These are phyloP conservation scores for Gymnogyps californianus DNA, from an alignment of 2,113 vertebrate species.

Conservation along the genomic window DNA sequence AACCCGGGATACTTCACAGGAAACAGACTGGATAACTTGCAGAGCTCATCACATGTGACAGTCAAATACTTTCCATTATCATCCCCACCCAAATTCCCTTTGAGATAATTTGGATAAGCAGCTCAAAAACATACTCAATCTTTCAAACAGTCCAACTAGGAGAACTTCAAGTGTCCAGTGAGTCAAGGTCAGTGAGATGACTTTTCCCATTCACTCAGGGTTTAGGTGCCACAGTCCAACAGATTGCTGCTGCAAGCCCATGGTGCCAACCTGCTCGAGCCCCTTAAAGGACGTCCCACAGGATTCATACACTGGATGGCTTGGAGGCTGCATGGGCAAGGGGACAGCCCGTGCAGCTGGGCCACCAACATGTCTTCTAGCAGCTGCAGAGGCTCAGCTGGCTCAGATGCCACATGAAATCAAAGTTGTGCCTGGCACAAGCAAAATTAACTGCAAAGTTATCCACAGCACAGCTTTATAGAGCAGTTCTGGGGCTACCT, in stretches of 20 bases:
- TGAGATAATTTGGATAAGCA: background rate
- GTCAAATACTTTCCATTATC: background rate
- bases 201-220: background rate
- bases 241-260: background rate
- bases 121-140: background rate
- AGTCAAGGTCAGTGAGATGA: background rate
- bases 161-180: background rate
- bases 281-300: rapidly evolving
- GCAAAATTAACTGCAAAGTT: background rate
- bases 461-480: background rate
- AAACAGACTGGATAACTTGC: background rate
- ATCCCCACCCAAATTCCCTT: background rate
- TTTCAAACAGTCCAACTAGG: background rate
- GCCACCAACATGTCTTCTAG: background rate
- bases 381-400: background rate
- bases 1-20: background rate
- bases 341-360: background rate
- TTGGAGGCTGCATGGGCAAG: background rate
- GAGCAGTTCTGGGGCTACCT: background rate
- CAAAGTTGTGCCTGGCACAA: background rate
- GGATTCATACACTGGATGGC: rapidly evolving
- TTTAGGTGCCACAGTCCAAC: background rate
- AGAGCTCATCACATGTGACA: background rate
- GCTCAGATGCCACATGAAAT: background rate
- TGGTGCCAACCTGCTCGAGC: background rate